phyloP scores from a whole-genome alignment of 2,888 invertebrate genomes.

The Carcina quercana region DNA sequence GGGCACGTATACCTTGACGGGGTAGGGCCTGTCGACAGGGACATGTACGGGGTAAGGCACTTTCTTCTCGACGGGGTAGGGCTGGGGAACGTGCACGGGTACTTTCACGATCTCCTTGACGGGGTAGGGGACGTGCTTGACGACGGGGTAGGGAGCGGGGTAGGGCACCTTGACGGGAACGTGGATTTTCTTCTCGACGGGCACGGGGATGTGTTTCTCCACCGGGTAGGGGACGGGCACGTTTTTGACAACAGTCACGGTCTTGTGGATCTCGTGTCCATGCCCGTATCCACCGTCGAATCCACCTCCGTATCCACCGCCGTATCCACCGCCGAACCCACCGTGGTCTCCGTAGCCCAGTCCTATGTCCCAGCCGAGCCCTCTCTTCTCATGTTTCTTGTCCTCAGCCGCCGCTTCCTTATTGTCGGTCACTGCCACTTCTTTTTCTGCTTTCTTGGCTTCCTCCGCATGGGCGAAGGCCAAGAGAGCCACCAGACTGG shows the following conservation, averaged over 20 bases:
- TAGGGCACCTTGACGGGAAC: slow-evolving; percentile 78
- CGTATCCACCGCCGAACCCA: slow-evolving; percentile 29
- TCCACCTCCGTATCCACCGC: slow-evolving; percentile 33
- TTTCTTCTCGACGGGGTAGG: slow-evolving; percentile 80
- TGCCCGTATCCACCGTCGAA: slow-evolving; percentile 41
- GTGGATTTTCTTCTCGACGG: slow-evolving; percentile 78
- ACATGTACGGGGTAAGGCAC: slow-evolving; percentile 72
- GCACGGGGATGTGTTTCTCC: slow-evolving; percentile 80
- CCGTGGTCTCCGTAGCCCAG: slow-evolving; percentile 61
- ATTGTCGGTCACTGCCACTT: slow-evolving; percentile 72
- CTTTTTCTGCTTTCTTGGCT: slow-evolving; percentile 72
- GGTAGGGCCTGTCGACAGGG: slow-evolving; percentile 65
- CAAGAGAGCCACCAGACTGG: slow-evolving; percentile 77
- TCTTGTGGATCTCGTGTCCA: slow-evolving; percentile 76
- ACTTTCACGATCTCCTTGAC: slow-evolving; percentile 78
- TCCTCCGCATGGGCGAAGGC: slow-evolving; percentile 75
- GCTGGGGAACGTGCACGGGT: slow-evolving; percentile 78
- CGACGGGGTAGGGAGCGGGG: slow-evolving; percentile 80
- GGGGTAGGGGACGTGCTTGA: slow-evolving; percentile 78
- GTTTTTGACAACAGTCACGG: slow-evolving; percentile 82
- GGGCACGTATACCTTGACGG: slow-evolving; percentile 72
- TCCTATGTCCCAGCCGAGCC: slow-evolving; percentile 64
- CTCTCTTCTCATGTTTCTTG: slow-evolving; percentile 85
- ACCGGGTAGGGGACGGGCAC: slow-evolving; percentile 83
- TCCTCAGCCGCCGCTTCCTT: slow-evolving; percentile 70